Evolutionary conservation across 2,113 vertebrate genomes (phyloP), one percentile per base, ranked within the genome.

Genomic region (Dipodomys merriami): DNA sequence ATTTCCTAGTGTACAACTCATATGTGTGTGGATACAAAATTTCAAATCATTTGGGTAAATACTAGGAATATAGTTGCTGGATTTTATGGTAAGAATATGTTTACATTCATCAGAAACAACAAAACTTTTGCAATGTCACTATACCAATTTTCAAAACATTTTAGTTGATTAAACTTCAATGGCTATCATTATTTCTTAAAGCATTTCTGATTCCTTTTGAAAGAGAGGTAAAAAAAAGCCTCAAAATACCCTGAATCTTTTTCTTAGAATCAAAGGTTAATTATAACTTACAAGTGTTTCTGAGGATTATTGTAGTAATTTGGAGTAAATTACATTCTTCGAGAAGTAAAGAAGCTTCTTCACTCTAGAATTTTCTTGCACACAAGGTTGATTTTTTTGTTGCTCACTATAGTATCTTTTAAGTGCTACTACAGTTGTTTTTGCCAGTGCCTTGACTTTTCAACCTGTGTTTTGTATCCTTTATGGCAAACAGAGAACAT

Each of bases 311-410:
- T 64, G n/a, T 7, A 83, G 18, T 86, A 86, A 93, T 27, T 86
- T 72, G 39, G 60, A 91, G 19, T 35, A 8, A 35, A 91, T 0
- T 10, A 83, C 5, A 93, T 65, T 23, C 22, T 25, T 94, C 19
- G 5, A 49, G 12, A 49, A 49, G 65, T 76, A 90, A 91, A 33
- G 1, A 91, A 60, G 16, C 20, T 23, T 81, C 33, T 71, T 93
- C 39, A 91, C 13, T 83, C 68, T 69, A 91, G 35, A 81, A 91
- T 90, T 84, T 84, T 90, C 85, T 94, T 60, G 69, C 69, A 73
- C 22, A 29, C 35, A 83, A 74, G 10, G 65, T 0, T 87, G 35
- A 90, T 44, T 44, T 80, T 64, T 72, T 72, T 62, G 68, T 72
- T 33, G 49, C n/a, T 30, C 13, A 33, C 57, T 60, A 91, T 1